Conservation (phyloP, 2,888 invertebrate species). For the Calephelis perditalis region DNA sequence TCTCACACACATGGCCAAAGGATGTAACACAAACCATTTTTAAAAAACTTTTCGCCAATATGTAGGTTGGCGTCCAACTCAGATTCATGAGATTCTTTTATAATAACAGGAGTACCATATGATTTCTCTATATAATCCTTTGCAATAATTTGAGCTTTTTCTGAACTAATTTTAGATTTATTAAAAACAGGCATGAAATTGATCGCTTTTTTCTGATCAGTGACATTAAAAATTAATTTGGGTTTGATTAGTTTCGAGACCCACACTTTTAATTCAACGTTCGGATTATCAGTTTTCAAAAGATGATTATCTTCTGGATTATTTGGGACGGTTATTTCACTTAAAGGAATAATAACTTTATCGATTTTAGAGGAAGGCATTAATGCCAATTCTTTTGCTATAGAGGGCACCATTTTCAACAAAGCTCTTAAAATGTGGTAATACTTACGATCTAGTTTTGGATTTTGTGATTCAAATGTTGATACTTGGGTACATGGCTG, state of each 20-base stretch:
- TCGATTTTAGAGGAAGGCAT: neutral
- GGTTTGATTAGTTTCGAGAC: constrained; percentile 21
- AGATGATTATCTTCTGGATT: constrained; percentile 16
- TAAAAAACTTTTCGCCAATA: constrained; percentile 16
- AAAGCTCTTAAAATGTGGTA: neutral
- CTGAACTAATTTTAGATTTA: constrained; percentile 4
- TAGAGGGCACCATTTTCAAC: neutral
- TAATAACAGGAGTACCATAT: constrained; percentile 25
- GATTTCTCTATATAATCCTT: constrained; percentile 16
- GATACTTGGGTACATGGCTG: neutral
- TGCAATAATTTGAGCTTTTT: constrained; percentile 15
- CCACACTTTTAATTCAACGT: constrained; percentile 26
- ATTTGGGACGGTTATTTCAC: constrained; percentile 15
- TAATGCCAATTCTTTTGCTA: neutral
- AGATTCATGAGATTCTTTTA: constrained; percentile 15
- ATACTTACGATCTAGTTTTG: neutral
- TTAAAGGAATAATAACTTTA: constrained; percentile 16
- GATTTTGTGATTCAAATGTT: neutral
- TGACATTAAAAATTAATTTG: constrained; percentile 21
- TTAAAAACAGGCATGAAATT: constrained; percentile 25
- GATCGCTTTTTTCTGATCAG: constrained; percentile 7
- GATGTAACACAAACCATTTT: constrained; percentile 20
- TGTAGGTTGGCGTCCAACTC: constrained; percentile 18
- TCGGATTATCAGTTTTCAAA: constrained; percentile 23
- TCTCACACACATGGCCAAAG: constrained; percentile 27